These are phyloP conservation scores for Eupithecia vulgata DNA, from an alignment of 2,888 invertebrate genomes.

Conservation along the genomic window DNA sequence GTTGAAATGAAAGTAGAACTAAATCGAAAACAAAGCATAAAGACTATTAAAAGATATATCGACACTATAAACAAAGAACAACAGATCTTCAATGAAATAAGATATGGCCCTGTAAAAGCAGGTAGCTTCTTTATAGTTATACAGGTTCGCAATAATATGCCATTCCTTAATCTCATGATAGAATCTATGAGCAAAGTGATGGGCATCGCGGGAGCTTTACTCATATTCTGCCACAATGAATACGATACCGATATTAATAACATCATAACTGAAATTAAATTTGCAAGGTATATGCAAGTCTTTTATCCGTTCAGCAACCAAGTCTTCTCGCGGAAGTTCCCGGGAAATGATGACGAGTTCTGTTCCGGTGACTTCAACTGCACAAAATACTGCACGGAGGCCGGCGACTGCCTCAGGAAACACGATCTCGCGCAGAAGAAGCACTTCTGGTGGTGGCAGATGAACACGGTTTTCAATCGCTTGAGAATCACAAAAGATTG, in stretches of 20 bases:
- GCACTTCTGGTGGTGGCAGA: constrained; percentile 66
- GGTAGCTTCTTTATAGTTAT: constrained; percentile 52
- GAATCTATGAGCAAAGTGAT: constrained; percentile 47
- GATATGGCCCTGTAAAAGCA: constrained; percentile 26
- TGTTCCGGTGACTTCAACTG: constrained; percentile 53
- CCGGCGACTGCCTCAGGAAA: constrained; percentile 4
- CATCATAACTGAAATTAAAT: constrained; percentile 41
- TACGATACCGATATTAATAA: constrained; percentile 48
- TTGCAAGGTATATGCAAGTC: constrained; percentile 57
- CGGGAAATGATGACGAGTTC: constrained; percentile 53
- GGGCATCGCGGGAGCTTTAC: constrained; percentile 51
- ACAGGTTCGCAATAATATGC: constrained; percentile 54
- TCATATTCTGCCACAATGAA: constrained; percentile 56
- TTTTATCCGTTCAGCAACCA: constrained; percentile 58
- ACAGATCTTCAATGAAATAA: constrained; percentile 44
- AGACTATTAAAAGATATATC: constrained; percentile 46
- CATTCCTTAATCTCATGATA: constrained; percentile 51
- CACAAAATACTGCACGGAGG: constrained; percentile 12
- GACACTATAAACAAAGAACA: constrained; percentile 50
- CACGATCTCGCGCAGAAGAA: constrained; percentile 53
- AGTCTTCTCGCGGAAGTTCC: constrained; percentile 56
- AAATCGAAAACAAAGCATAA: constrained; percentile 27
- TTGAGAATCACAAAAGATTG: constrained; percentile 42
- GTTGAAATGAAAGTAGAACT: not conserved
- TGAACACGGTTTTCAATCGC: constrained; percentile 56